phyloP scores from a whole-genome alignment of 2,113 vertebrate species.

The Pteropus alecto region DNA sequence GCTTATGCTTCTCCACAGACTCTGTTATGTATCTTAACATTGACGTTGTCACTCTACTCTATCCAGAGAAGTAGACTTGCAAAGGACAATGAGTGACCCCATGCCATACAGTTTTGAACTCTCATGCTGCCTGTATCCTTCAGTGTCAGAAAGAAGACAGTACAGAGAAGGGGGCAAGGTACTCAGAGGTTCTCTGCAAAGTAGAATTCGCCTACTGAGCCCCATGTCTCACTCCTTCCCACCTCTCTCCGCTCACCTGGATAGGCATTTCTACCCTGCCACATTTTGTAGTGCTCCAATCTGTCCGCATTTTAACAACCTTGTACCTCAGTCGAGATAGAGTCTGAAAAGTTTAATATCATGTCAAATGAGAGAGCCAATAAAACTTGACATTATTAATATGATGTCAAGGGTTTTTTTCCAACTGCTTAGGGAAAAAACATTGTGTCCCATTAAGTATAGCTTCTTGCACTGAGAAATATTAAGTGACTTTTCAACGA shows the following conservation, averaged over 20 bases:
- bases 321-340: constrained; percentile 77
- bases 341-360: constrained; percentile 86
- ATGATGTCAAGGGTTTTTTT: constrained; percentile 81
- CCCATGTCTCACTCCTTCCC: fast-evolving
- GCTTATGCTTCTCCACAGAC: background rate
- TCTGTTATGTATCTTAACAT: background rate
- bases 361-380: constrained; percentile 83
- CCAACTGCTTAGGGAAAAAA: constrained; percentile 82
- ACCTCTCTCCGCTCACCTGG: background rate
- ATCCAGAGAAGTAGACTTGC: background rate
- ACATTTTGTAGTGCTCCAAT: constrained; percentile 65
- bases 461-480: constrained; percentile 81
- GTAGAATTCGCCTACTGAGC: background rate
- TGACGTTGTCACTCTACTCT: background rate
- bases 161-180: fast-evolving
- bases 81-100: background rate
- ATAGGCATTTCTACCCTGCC: background rate
- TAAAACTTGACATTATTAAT: constrained; percentile 87
- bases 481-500: constrained; percentile 83
- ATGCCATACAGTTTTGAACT: background rate
- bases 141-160: background rate
- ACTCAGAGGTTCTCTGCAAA: background rate
- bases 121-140: no score
- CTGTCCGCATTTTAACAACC: constrained; percentile 77
- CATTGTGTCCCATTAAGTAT: constrained; percentile 81